Evolutionary conservation across 1,140 invertebrate genomes (phyloP).

Genomic region (Scaptomyza hsui): DNA sequence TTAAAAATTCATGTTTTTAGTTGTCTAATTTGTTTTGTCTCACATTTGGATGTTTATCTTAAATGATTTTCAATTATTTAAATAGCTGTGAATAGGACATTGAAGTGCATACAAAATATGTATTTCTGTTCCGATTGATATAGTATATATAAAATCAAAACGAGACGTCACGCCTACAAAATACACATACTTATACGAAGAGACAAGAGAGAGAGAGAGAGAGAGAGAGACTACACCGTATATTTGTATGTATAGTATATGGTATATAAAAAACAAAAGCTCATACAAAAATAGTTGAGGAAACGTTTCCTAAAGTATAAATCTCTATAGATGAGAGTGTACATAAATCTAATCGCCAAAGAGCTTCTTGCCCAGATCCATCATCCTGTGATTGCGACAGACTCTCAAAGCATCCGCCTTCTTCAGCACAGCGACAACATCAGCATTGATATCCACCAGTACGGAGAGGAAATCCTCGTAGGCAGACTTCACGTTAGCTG

Average conservation of each 20-base stretch:
- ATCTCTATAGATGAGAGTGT: background rate
- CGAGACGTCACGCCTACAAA: slow-evolving; percentile 36
- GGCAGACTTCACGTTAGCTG: slow-evolving; percentile 92
- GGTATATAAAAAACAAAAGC: slow-evolving; percentile 20
- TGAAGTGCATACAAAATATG: slow-evolving; percentile 71
- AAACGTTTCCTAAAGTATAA: slow-evolving; percentile 23
- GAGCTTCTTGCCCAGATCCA: slow-evolving; percentile 93
- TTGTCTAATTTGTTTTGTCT: slow-evolving; percentile 38
- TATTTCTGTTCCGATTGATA: slow-evolving; percentile 42
- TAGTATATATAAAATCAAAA: slow-evolving; percentile 20
- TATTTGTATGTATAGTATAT: slow-evolving; percentile 10
- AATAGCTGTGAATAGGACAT: slow-evolving; percentile 65
- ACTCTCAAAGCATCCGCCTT: slow-evolving; percentile 92
- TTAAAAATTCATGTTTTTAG: slow-evolving; percentile 17
- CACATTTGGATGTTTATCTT: slow-evolving; percentile 19
- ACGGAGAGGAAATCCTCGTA: slow-evolving; percentile 95
- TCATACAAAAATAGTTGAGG: slow-evolving; percentile 37
- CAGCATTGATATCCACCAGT: slow-evolving; percentile 91
- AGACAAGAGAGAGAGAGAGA: slow-evolving; percentile 1
- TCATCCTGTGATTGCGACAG: slow-evolving; percentile 93
- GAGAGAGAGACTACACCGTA: slow-evolving; percentile 31
- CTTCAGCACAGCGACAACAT: slow-evolving; percentile 90
- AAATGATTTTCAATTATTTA: slow-evolving; percentile 60
- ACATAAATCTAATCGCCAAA: slow-evolving; percentile 89
- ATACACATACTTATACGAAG: slow-evolving; percentile 5